A percentile compares a stretch with the other conserved stretches of the same genome.
These are phyloP conservation scores for Australoheros scitulus DNA, from an alignment of 2,113 vertebrate species.

Conservation along the genomic window DNA sequence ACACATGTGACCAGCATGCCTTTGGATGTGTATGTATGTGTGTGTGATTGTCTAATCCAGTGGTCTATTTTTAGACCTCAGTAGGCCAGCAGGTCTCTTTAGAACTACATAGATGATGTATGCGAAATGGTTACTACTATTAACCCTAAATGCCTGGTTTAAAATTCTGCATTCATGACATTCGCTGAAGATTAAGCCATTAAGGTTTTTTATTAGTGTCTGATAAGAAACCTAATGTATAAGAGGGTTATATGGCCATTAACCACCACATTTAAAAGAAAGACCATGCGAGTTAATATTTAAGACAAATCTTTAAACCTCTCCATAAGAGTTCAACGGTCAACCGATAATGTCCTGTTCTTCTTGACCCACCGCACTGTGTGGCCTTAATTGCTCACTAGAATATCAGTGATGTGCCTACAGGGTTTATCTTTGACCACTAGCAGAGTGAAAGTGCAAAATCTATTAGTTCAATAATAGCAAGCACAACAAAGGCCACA, in stretches of 20 bases:
- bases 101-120: conserved; percentile 35
- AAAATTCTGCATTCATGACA: not conserved
- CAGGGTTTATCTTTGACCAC: not conserved
- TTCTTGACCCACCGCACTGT: not conserved
- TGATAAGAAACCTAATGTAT: not conserved
- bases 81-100: conserved; percentile 54
- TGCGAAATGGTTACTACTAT: conserved; percentile 16
- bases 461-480: conserved; percentile 21
- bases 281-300: not conserved
- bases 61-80: conserved; percentile 69
- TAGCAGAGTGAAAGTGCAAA: conserved; percentile 19
- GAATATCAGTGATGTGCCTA: not conserved
- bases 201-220: not conserved
- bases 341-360: conserved; percentile 29
- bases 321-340: conserved; percentile 25
- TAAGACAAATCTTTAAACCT: conserved; percentile 1
- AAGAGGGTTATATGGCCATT: not conserved
- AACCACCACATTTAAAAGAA: not conserved
- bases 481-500: conserved; percentile 5
- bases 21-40: not conserved
- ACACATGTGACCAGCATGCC: conserved; percentile 2
- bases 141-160: not conserved
- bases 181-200: not conserved
- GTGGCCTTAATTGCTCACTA: conserved; percentile 7
- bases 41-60: conserved; percentile 37